A percentile compares a stretch with the other conserved stretches of the same genome.
These are phyloP conservation scores for Paguma larvata DNA, from an alignment of 2,797 vertebrate species.

Conservation along the genomic window DNA sequence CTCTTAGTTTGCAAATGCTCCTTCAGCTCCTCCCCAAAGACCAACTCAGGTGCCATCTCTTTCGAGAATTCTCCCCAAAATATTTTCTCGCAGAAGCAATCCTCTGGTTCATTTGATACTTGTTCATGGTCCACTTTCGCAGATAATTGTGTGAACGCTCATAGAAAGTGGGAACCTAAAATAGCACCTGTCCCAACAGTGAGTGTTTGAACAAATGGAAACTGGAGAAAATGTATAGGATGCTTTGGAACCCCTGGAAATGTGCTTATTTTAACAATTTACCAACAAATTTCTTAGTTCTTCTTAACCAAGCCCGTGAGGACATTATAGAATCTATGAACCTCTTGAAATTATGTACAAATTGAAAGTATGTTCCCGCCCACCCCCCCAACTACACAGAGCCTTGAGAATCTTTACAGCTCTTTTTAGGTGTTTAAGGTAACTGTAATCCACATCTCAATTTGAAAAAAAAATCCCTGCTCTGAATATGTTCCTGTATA, in stretches of 20 bases:
- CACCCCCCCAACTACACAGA: neutral
- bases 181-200: neutral
- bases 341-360: neutral
- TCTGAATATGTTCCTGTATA: neutral
- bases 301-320: neutral
- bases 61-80: neutral
- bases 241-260: neutral
- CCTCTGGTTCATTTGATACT: neutral
- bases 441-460: neutral
- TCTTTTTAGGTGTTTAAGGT: slow-evolving; percentile 21
- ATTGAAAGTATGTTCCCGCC: neutral
- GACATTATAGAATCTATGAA: neutral
- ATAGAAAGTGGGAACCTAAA: neutral
- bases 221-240: neutral
- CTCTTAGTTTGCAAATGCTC: neutral
- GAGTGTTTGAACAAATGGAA: neutral
- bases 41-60: neutral
- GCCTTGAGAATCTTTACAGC: neutral
- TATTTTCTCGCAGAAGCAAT: neutral
- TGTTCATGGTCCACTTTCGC: neutral
- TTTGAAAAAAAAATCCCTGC: neutral
- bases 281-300: neutral
- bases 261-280: neutral
- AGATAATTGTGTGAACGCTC: neutral
- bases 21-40: neutral